Conservation (phyloP, 2,888 invertebrate genomes). For the Drosophila fulvimacula region DNA sequence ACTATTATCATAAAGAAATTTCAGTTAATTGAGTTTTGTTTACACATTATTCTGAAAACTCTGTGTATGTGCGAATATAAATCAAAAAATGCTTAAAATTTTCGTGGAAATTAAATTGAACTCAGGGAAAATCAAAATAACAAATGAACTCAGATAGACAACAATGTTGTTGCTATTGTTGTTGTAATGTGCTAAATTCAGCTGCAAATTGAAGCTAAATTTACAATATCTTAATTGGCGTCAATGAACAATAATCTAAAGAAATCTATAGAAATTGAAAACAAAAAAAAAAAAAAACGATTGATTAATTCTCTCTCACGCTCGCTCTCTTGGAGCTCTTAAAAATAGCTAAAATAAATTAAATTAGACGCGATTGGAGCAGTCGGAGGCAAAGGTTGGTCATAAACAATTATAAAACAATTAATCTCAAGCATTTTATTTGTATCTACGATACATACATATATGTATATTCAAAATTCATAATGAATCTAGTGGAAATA, state of each 20-base stretch:
- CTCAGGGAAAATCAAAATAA: slow-evolving; percentile 17
- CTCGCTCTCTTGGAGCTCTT: slow-evolving; percentile 5
- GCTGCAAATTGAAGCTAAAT: slow-evolving; percentile 40
- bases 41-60: neutral
- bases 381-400: slow-evolving; percentile 7
- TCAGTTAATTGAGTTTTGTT: neutral
- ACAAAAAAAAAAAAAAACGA: too few relatives aligned
- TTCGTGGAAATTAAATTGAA: slow-evolving; percentile 24
- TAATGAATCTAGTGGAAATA: neutral
- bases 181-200: slow-evolving; percentile 38
- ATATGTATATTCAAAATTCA: too few relatives aligned
- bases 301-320: neutral
- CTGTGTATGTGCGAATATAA: slow-evolving; percentile 6
- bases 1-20: slow-evolving; percentile 49
- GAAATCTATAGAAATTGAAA: slow-evolving; percentile 26
- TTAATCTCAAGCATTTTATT: neutral
- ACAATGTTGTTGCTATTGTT: slow-evolving; percentile 11
- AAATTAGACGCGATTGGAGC: slow-evolving; percentile 18
- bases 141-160: neutral
- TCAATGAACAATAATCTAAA: slow-evolving; percentile 39
- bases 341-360: slow-evolving; percentile 32
- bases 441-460: too few relatives aligned
- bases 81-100: slow-evolving; percentile 8
- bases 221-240: slow-evolving; percentile 50
- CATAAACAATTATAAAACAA: slow-evolving; percentile 8